phyloP scores from a whole-genome alignment of 2,797 vertebrate genomes.

The Catharus ustulatus region DNA sequence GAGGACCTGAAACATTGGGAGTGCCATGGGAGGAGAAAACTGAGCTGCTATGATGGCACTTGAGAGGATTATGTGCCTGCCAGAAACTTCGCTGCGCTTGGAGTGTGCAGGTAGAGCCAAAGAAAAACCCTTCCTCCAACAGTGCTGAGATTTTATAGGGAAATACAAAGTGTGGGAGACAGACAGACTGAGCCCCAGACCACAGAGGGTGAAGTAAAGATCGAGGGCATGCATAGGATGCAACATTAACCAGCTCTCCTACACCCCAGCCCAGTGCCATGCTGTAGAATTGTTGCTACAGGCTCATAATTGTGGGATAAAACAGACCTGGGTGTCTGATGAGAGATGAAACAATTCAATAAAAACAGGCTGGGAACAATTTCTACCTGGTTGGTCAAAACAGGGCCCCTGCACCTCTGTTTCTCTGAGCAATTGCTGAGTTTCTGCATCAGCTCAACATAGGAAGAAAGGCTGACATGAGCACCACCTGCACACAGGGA shows the following conservation, averaged over 20 bases:
- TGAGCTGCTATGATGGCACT: neutral
- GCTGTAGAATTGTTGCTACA: neutral
- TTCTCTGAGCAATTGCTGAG: neutral
- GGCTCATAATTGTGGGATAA: fast-evolving
- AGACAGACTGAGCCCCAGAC: neutral
- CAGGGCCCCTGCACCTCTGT: neutral
- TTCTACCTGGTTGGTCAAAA: neutral
- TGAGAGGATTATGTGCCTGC: fast-evolving
- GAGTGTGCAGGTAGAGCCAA: neutral
- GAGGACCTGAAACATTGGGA: fast-evolving
- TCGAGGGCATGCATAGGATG: neutral
- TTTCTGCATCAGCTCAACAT: neutral
- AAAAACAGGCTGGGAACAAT: neutral
- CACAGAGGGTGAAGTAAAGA: neutral
- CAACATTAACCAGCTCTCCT: neutral
- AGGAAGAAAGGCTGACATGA: neutral
- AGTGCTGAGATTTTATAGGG: neutral
- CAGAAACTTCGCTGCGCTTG: neutral
- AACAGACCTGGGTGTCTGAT: neutral
- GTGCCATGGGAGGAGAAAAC: neutral
- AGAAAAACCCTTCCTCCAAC: neutral
- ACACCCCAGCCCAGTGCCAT: fast-evolving
- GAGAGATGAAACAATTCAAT: neutral
- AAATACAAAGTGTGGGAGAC: neutral
- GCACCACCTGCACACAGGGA: fast-evolving